These are phyloP conservation scores for Pogonophryne albipinna DNA, from an alignment of 2,797 vertebrate species.

Conservation along the genomic window DNA sequence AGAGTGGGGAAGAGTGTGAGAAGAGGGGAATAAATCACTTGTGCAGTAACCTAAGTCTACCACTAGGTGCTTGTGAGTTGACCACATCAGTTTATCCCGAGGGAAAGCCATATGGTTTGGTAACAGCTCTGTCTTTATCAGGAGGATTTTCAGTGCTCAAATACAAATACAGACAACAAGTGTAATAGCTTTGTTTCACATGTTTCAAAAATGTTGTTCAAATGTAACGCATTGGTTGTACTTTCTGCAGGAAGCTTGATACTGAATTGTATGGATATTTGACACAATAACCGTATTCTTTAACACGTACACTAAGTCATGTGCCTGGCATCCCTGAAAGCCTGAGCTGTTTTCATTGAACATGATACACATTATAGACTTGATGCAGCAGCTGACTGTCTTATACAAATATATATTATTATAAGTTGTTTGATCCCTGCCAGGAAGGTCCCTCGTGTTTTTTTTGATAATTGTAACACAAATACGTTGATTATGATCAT, in stretches of 20 bases:
- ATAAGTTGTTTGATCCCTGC: background rate
- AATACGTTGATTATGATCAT: background rate
- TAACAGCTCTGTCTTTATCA: constrained; percentile 28
- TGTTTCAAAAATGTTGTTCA: constrained; percentile 25
- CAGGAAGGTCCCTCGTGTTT: background rate
- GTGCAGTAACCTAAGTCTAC: constrained; percentile 41
- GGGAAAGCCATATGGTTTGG: constrained; percentile 21
- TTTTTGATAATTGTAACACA: background rate
- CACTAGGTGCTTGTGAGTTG: constrained; percentile 70
- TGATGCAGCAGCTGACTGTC: constrained; percentile 15
- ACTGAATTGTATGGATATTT: constrained; percentile 40
- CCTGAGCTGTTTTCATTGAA: constrained; percentile 49
- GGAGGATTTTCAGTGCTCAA: constrained; percentile 17
- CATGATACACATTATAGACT: constrained; percentile 37
- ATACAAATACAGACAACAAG: constrained; percentile 28
- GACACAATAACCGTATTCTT: constrained; percentile 61
- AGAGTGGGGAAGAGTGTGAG: background rate
- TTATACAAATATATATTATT: background rate
- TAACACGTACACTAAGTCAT: constrained; percentile 45
- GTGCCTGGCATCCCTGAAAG: constrained; percentile 36
- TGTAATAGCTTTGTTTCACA: constrained; percentile 5
- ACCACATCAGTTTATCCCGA: constrained; percentile 35
- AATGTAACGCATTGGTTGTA: constrained; percentile 21
- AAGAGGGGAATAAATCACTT: background rate
- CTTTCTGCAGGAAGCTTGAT: constrained; percentile 24